Evolutionary conservation across 2,888 invertebrate species (phyloP).

Genomic region (Cryptosula pallasiana): DNA sequence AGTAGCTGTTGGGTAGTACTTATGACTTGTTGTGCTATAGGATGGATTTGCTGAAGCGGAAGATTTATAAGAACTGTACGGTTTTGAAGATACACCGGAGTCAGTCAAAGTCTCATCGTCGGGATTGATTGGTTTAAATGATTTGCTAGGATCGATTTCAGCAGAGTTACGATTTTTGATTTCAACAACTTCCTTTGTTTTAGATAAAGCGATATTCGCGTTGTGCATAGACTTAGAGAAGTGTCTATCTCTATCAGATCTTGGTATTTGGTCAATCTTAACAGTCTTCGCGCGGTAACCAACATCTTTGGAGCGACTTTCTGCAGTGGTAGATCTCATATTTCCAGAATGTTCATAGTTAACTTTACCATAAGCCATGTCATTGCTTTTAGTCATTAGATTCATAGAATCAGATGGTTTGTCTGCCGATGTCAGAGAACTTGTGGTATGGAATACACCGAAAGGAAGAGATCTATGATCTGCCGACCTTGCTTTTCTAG

Average conservation of each 20-base stretch:
- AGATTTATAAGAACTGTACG: neutral
- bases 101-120: neutral
- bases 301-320: too few relatives aligned
- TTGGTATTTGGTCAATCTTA: too few relatives aligned
- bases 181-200: constrained; percentile 16
- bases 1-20: neutral
- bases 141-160: constrained; percentile 8
- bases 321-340: too few relatives aligned
- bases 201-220: neutral
- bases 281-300: too few relatives aligned
- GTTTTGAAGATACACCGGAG: too few relatives aligned
- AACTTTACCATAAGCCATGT: too few relatives aligned
- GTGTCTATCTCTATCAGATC: too few relatives aligned
- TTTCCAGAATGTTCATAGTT: too few relatives aligned
- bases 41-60: neutral
- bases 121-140: constrained; percentile 22
- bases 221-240: too few relatives aligned
- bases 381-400: too few relatives aligned
- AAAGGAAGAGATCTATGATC: neutral
- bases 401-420: too few relatives aligned
- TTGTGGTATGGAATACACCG: neutral
- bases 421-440: neutral
- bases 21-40: neutral
- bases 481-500: neutral
- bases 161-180: constrained; percentile 10